These are phyloP conservation scores for Sarcophilus harrisii DNA, from an alignment of 2,797 vertebrate species.

Conservation along the genomic window DNA sequence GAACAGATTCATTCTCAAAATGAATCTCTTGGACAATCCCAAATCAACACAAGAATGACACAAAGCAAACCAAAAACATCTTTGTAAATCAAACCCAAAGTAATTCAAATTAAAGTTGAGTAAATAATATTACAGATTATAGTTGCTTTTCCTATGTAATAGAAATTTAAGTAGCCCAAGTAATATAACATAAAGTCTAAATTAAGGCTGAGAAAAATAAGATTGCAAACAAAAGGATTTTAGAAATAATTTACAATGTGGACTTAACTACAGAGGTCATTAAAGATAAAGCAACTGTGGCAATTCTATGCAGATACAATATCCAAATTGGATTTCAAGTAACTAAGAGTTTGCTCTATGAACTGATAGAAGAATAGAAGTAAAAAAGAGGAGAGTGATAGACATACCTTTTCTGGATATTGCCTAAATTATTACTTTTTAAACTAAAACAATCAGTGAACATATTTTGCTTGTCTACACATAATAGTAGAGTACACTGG, in stretches of 20 bases:
- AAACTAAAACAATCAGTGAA: background rate
- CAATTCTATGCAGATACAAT: background rate
- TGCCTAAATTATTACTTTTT: background rate
- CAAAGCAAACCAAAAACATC: background rate
- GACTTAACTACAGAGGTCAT: background rate
- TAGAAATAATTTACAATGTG: background rate
- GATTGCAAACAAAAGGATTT: background rate
- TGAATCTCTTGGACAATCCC: background rate
- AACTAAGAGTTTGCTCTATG: background rate
- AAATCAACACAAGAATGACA: background rate
- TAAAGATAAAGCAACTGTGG: background rate
- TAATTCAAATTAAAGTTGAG: background rate
- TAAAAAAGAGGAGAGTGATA: background rate
- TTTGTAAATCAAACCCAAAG: background rate
- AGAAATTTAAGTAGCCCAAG: background rate
- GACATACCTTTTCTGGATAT: background rate
- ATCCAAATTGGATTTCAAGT: background rate
- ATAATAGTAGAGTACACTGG: background rate
- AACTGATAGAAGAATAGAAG: background rate
- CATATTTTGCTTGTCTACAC: background rate
- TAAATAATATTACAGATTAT: background rate
- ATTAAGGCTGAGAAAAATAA: background rate
- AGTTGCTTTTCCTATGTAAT: background rate
- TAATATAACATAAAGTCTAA: background rate
- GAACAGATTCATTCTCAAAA: background rate